Base-by-base conservation (phyloP, 2,888 invertebrate species). In the Xylocampa areola region DNA sequence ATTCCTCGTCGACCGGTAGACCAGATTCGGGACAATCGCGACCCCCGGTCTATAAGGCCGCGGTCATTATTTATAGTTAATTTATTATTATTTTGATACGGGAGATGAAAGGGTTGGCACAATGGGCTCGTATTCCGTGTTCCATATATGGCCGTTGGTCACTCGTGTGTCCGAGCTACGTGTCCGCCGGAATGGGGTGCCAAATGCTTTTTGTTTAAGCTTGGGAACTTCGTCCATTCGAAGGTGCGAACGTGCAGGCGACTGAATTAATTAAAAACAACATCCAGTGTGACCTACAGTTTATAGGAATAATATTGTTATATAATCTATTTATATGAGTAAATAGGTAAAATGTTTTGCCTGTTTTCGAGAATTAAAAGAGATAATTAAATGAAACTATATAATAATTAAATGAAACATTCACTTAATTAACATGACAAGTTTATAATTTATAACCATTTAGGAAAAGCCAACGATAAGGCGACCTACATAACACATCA, bases 51-150 rank as follows among this genome's bases (percentile, higher is more conserved):
- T 71, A 69, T 70, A 78, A 77, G 81, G 72, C 76, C 77, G 68
- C 67, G 78, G 74, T 82, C 86, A 91, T 91, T 90, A 92, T 92
- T 91, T 92, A 91, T 89, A 89, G 82, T 90, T 90, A 91, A 92
- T 92, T 91, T 91, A 92, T 92, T 92, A 92, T 92, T 92, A 93
- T 92, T 92, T 92, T 91, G 91, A 93, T 92, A 91, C 86, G 86
- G 73, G 87, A 85, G 89, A 88, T 90, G 89, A 92, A 91, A 90
- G 92, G 92, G 92, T 89, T 84, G 68, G 63, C 76, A 89, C 87
- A 88, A 90, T 86, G 69, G 80, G 68, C 64, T 66, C 66, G 77
- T 80, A 87, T 90, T 90, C 91, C 90, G 89, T 85, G 86, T 91
- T 86, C 81, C 70, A 65, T 63, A 63, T 66, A 80, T 78, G 82